Evolutionary conservation across 2,113 vertebrate genomes (phyloP), one percentile per base, ranked within the genome.

Genomic region (Phylloscopus trochiloides): DNA sequence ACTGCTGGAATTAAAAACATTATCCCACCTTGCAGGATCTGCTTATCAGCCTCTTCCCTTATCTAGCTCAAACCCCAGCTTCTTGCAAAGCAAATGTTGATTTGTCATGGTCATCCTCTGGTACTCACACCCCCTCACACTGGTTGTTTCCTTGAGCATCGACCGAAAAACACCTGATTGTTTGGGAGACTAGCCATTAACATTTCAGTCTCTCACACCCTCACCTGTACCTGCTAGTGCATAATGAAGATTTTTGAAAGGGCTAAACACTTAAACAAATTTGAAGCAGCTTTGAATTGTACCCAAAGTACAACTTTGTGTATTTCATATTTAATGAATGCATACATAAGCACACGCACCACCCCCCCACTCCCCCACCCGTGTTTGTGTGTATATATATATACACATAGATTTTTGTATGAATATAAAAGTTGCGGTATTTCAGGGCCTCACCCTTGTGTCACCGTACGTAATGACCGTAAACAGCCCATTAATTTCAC

Each of bases 331-430:
- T 57, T 66, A 21, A 38, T 2, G 3, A 25, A 24, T 1, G 4
- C 0, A 0, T 5, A 10, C 4, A 11, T 14, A 34, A 5, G 57
- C 3, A 54, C 7, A 20, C 4, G 4, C 3, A 4, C 10, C 13
- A 22, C 4, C 15, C 20, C 6, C 28, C 17, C 36, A 22, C 66
- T 10, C 38, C 38, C 12, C 38, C 36, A 28, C 12, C 4, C 9
- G 43, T 19, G 22, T 25, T 36, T 36, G 15, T 36, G 15, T 36
- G 34, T 25, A 11, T 36, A 25, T 17, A 25, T 17, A 12, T 22
- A 57, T 4, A 57, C 12, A 8, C 5, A 10, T 5, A 17, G 4
- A 20, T 10, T 13, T 28, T 7, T 28, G 12, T 4, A 14, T 17
- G 7, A 13, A 13, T 31, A 42, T 15, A 19, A 6, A 34, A 14